Evolutionary conservation across 2,113 vertebrate genomes (phyloP).

Genomic region (Progne subis): DNA sequence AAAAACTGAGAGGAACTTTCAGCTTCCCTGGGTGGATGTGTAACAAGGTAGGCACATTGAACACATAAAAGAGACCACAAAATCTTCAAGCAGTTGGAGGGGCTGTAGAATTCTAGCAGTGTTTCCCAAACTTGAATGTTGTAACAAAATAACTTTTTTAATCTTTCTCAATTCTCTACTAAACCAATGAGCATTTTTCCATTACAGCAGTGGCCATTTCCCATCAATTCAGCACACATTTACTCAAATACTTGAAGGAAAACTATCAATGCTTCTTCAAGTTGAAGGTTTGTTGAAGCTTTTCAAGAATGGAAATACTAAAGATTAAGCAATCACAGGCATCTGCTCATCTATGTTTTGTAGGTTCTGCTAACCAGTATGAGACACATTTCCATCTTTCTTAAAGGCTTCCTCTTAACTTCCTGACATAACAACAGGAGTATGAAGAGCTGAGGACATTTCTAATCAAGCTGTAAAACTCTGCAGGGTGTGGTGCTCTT

Average conservation of each 20-base stretch:
- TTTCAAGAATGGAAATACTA: neutral
- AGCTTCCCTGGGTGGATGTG: neutral
- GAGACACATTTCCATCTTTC: neutral
- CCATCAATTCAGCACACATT: neutral
- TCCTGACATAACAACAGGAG: neutral
- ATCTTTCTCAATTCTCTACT: neutral
- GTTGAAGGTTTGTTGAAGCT: neutral
- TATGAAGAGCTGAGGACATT: neutral
- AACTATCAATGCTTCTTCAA: neutral
- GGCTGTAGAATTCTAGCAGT: neutral
- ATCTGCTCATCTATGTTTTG: neutral
- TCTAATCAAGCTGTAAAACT: neutral
- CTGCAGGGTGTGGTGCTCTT: slow-evolving; percentile 29
- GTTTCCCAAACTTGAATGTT: neutral
- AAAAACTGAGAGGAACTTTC: neutral
- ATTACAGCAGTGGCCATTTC: neutral
- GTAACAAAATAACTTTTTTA: neutral
- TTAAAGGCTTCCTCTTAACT: neutral
- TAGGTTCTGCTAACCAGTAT: neutral
- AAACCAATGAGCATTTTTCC: neutral
- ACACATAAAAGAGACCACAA: neutral
- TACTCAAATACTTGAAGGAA: neutral
- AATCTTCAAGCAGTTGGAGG: neutral
- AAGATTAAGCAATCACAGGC: neutral
- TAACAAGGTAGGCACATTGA: neutral